Base-by-base conservation (phyloP, 2,888 invertebrate species). In the Auanema sp. region DNA sequence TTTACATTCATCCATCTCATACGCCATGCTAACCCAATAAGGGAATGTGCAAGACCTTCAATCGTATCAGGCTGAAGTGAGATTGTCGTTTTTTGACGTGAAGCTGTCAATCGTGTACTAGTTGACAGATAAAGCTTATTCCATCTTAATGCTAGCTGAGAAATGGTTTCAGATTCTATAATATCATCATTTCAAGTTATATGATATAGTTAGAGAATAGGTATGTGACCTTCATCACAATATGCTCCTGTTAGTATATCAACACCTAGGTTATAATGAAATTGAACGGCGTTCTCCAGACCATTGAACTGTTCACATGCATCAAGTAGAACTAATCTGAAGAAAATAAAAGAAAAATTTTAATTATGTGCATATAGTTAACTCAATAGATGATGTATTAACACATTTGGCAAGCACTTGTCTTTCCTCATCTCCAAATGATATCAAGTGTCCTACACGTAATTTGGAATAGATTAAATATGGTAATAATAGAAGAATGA, bases 231-330 rank as follows among this genome's bases (percentile, higher is more conserved):
- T 23, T 72, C 69, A 54, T 70, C 69, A 52, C 75, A 75, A 25
- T 64, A 60, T 0, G 71, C 75, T 23, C 71, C 75, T 10, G 71
- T 64, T 23, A 71, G 61, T 12, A 72, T 53, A 40, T 75, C 72
- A 23, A 71, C 69, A 3, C 50, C 40, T n/a, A 69, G 51, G 11
- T 65, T 58, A 54, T 75, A 72, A 23, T 71, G 66, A 1, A 75
- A 25, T 11, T 67, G 59, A 1, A 71, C 75, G 0, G 69, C 75
- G 53, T 72, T 71, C 18, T 75, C 75, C 1, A 75, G 63, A 10
- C 75, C 75, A 55, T 65, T 69, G 61, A 72, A 75, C n/a, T 72
- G 66, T 16, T 69, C 58, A 43, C 75, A 75, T 25, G 75, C 65
- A 1, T 69, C 66, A 1, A 72, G 68, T 33, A 66, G 64, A 12